Evolutionary conservation across 2,113 vertebrate species (phyloP).

Genomic region (Ginglymostoma cirratum): DNA sequence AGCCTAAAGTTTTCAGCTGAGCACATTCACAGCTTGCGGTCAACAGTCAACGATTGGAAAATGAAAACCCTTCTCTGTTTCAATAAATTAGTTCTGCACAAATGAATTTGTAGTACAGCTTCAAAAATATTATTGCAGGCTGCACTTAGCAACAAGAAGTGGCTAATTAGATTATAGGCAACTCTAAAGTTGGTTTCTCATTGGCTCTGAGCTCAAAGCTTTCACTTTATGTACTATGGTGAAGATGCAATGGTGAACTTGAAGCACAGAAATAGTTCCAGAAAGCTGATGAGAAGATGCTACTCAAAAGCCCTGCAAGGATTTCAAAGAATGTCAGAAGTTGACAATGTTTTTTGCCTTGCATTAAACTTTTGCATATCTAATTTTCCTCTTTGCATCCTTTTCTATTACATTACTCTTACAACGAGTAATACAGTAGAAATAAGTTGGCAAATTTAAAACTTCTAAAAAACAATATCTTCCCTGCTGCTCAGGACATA

Average conservation of each 20-base stretch:
- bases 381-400: neutral
- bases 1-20: neutral
- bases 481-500: neutral
- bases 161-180: slow-evolving; percentile 27
- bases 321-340: neutral
- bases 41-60: neutral
- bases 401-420: neutral
- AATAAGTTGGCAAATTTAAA: neutral
- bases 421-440: neutral
- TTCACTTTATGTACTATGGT: neutral
- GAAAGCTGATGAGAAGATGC: neutral
- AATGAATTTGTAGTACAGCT: neutral
- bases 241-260: neutral
- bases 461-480: neutral
- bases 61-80: neutral
- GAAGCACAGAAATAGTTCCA: neutral
- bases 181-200: neutral
- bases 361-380: neutral
- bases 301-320: neutral
- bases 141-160: neutral
- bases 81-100: slow-evolving; percentile 11
- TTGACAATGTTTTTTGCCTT: neutral
- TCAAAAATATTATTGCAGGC: slow-evolving; percentile 1
- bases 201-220: neutral
- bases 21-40: neutral